Evolutionary conservation across 2,888 invertebrate species (phyloP), one percentile per base, ranked within the genome.

Genomic region (Coronaproctus castanopsis): DNA sequence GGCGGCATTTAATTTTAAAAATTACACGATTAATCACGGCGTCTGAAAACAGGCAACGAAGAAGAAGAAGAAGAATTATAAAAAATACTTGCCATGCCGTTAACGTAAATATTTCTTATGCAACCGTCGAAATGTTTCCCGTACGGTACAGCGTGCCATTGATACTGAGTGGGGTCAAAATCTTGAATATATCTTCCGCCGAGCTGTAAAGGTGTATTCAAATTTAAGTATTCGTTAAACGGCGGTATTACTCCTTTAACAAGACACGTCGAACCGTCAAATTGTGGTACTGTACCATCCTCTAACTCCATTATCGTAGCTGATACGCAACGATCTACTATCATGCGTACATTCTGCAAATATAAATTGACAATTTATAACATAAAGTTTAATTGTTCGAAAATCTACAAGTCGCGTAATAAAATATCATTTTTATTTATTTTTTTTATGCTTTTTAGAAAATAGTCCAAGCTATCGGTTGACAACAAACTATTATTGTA

Each of bases 101-200:
- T 96, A 70, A 97, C 93, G 69, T 93, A 83, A 55, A 98, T 76
- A 71, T 98, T 95, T 67, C 90, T 79, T 62, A 98, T 87, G 73
- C 98, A 98, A 14, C 98, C 98, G 69, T 90, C 88, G 71, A 97
- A 96, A 21, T 87, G 87, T 73, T 87, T 85, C 1, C 87, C 87
- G 52, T 85, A 83, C 1, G 90, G 90, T 79, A 87, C 86, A 66
- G 87, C 86, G 66, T 88, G 87, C 91, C 91, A 91, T 67, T 85
- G 84, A 71, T 88, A 91, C 65, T 85, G 82, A 1, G 85, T 83
- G 0, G 88, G 88, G 68, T 90, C 90, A 68, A 90, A 88, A 67
- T 89, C 87, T 68, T 91, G 86, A 51, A 89, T 83, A 68, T 87
- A 89, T 20, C 91, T 74, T 8, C 95, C 95, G 59, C 98, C 98